phyloP scores from a whole-genome alignment of 2,888 invertebrate species.

The Chrysolina haemoptera region DNA sequence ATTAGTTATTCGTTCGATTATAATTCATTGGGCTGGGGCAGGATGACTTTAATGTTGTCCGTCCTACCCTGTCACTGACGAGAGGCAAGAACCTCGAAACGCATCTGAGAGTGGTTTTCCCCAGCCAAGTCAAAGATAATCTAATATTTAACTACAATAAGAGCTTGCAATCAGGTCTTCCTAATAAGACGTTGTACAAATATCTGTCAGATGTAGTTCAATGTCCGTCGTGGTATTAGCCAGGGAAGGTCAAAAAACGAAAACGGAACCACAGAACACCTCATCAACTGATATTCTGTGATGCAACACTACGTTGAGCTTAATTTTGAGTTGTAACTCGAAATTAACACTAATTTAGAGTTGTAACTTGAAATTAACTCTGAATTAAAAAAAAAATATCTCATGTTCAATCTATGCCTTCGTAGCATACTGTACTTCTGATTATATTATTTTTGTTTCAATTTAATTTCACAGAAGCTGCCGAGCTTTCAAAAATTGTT shows the following conservation, averaged over 20 bases:
- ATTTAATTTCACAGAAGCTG: not conserved
- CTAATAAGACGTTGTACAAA: not conserved
- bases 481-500: not conserved
- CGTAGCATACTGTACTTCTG: too few species aligned
- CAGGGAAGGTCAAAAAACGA: too few species aligned
- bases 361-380: too few species aligned
- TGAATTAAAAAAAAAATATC: too few species aligned
- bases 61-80: constrained; percentile 1
- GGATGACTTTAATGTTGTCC: not conserved
- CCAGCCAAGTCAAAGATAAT: not conserved
- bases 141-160: not conserved
- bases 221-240: not conserved
- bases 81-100: constrained; percentile 6
- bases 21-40: not conserved
- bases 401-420: too few species aligned
- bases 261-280: too few species aligned
- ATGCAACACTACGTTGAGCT: too few species aligned
- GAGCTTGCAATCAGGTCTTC: not conserved
- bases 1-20: not conserved
- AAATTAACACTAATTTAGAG: too few species aligned
- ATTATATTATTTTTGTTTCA: not conserved
- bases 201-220: constrained; percentile 4
- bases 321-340: too few species aligned
- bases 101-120: not conserved
- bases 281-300: too few species aligned